A percentile compares a stretch with the other conserved stretches of the same genome.
These are phyloP conservation scores for Hyles lineata DNA, from an alignment of 2,888 invertebrate genomes.

Conservation along the genomic window DNA sequence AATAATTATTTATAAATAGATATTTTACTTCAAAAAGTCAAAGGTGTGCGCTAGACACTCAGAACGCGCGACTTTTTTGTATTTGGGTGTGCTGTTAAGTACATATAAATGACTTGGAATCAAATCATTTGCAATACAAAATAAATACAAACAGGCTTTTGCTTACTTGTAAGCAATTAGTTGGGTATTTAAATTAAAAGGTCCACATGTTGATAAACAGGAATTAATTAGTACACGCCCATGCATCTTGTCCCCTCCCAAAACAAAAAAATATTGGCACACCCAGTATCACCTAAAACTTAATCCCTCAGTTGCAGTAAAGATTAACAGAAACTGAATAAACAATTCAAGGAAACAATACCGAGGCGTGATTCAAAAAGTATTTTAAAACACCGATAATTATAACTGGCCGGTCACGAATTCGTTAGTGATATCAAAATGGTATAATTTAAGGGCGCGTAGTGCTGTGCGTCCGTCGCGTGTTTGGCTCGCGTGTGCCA, in stretches of 20 bases:
- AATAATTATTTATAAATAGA: too few species aligned
- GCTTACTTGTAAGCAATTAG: too few species aligned
- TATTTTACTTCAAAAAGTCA: too few species aligned
- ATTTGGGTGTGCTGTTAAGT: too few species aligned
- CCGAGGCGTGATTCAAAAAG: slow-evolving; percentile 4
- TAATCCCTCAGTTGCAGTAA: not conserved
- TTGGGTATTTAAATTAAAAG: not conserved
- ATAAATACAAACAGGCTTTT: too few species aligned
- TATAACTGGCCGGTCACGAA: slow-evolving; percentile 42
- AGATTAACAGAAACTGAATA: not conserved
- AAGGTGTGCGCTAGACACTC: too few species aligned
- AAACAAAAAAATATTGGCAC: too few species aligned
- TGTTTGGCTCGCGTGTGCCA: slow-evolving; percentile 81
- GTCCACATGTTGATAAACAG: not conserved
- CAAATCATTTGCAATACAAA: too few species aligned
- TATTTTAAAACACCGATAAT: not conserved
- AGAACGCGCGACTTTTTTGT: too few species aligned
- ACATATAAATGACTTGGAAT: too few species aligned
- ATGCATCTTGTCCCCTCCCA: too few species aligned
- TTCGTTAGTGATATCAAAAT: slow-evolving; percentile 68
- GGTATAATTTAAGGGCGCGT: slow-evolving; percentile 65
- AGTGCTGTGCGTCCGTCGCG: slow-evolving; percentile 66
- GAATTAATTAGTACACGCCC: not conserved
- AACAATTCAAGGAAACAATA: not conserved
- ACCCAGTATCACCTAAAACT: too few species aligned